Percentiles rank a stretch among this genome's conserved stretches.
Evolutionary conservation across 2,797 vertebrate species (phyloP).

Genomic region (Chaetodon trifasciatus): DNA sequence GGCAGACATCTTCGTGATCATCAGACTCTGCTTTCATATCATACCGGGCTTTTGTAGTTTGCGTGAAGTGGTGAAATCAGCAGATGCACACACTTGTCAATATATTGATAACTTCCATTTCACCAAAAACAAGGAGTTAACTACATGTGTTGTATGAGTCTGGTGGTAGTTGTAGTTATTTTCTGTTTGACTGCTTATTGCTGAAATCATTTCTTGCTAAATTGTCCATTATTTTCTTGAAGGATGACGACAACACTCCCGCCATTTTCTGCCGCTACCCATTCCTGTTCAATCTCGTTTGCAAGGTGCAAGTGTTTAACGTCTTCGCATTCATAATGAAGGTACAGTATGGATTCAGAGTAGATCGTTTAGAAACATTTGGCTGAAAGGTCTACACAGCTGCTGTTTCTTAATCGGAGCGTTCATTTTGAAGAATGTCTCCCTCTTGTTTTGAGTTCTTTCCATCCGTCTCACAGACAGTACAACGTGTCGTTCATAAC

Average conservation of each 20-base stretch:
- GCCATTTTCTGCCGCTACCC: conserved; percentile 81
- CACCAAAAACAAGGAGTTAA: not conserved
- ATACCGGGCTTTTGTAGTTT: no score
- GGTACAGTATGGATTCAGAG: conserved; percentile 54
- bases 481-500: fast-evolving
- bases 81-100: no score
- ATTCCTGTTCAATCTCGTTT: conserved; percentile 74
- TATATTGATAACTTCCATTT: no score
- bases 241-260: conserved; percentile 63
- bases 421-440: not conserved
- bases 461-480: conserved; percentile 40
- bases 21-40: no score
- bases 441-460: no score
- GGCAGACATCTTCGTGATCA: no score
- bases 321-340: not conserved
- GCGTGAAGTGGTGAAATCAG: no score
- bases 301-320: conserved; percentile 70
- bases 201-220: conserved; percentile 1
- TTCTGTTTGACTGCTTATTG: not conserved
- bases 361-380: not conserved
- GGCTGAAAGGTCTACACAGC: not conserved
- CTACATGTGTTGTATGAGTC: not conserved
- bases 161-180: no score
- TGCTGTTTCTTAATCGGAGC: not conserved
- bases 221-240: conserved; percentile 5